Evolutionary conservation across 1,140 invertebrate genomes (phyloP), one percentile per base, ranked within the genome.

Genomic region (Homarus americanus): DNA sequence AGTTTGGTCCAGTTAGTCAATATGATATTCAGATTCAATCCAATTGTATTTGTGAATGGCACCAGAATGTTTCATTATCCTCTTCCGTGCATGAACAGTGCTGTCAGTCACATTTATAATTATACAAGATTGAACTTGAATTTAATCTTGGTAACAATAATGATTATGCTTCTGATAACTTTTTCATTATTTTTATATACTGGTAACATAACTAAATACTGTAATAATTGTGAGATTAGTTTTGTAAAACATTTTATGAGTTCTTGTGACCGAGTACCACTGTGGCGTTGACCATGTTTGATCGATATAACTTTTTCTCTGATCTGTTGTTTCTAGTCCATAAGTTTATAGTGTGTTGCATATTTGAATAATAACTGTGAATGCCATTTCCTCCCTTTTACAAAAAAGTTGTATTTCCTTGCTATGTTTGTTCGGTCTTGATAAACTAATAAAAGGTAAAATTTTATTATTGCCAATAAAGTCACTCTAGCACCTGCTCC

Each of bases 41-140:
- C 53, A 82, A 82, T 34, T 38, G 15, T 63, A 63, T 28, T 34
- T 82, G 79, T 82, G 79, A 82, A 82, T 82, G 79, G 32, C 53
- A 63, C 79, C 79, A 82, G 53, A 63, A 82, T 82, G 79, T 58
- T 82, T 41, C 63, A 53, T 63, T 36, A 53, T 82, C 44, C 41
- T 58, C 44, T 24, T 28, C 32, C 32, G 63, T 69, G 63, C 63
- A 41, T 76, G 73, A 41, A 40, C 20, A 40, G 24, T 76, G 20
- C 73, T 76, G 34, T 76, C 34, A 76, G 73, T 76, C 73, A 76
- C 73, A 40, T 76, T 28, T 15, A 40, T 38, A 40, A 76, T 40
- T 24, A 7, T 41, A 17, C 20, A n/a, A 40, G 36, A 38, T 20
- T 38, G 17, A 38, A 24, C 9, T 76, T 36, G 12, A 5, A 40